phyloP scores from a whole-genome alignment of 1,140 invertebrate species.

The Hypsibius dujardini region DNA sequence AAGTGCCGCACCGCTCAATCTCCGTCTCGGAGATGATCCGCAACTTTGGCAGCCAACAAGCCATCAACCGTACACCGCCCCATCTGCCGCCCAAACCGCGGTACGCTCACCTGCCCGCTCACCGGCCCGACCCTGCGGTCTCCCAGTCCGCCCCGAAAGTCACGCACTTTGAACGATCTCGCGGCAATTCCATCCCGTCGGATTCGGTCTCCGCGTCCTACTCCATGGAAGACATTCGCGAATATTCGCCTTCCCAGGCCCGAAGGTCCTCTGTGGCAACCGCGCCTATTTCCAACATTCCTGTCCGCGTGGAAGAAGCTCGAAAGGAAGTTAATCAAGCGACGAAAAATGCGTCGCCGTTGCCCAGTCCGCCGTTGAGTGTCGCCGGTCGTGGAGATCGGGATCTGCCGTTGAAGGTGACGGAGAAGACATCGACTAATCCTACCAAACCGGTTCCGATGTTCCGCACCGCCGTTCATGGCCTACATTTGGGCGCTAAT shows the following conservation, averaged over 20 bases:
- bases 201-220: neutral
- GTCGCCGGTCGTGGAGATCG: no score
- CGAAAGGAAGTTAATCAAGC: neutral
- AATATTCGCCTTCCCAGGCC: neutral
- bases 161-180: neutral
- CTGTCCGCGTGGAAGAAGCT: neutral
- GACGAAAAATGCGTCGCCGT: no score
- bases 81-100: conserved; percentile 12
- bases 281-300: neutral
- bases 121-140: neutral
- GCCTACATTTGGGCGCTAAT: neutral
- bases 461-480: conserved; percentile 10
- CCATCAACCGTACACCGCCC: neutral
- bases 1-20: neutral
- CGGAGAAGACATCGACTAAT: no score
- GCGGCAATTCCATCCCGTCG: neutral
- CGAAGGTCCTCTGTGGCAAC: neutral
- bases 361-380: no score
- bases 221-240: neutral
- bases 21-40: conserved; percentile 13
- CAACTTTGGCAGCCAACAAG: neutral
- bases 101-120: neutral
- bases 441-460: neutral
- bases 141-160: neutral
- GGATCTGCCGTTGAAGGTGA: no score